phyloP scores from a whole-genome alignment of 2,113 vertebrate genomes.

The Limnothrissa miodon region DNA sequence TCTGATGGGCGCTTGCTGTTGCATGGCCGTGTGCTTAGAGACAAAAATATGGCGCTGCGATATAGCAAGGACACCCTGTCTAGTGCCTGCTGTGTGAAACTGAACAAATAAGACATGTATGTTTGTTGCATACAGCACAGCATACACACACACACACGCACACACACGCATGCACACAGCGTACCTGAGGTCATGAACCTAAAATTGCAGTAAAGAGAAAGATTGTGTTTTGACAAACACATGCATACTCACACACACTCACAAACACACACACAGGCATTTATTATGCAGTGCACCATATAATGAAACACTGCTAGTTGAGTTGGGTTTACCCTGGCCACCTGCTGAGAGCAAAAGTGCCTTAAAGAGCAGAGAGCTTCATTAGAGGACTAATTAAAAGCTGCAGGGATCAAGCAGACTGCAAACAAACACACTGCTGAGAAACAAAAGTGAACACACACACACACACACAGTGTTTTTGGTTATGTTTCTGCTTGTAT shows the following conservation, averaged over 20 bases:
- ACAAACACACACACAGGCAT: constrained; percentile 11
- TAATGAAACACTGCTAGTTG: neutral
- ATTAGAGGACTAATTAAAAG: constrained; percentile 13
- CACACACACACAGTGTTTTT: too few species aligned
- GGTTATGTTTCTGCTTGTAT: neutral
- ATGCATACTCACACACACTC: constrained; percentile 15
- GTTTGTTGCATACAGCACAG: constrained; percentile 15
- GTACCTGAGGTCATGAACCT: neutral
- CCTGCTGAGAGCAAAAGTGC: neutral
- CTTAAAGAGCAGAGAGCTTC: constrained; percentile 8
- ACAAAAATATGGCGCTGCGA: neutral
- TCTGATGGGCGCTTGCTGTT: too few species aligned
- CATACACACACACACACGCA: neutral
- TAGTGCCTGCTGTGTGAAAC: neutral
- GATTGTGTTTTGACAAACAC: neutral
- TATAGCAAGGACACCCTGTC: neutral
- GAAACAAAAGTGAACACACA: neutral
- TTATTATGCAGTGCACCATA: too few species aligned
- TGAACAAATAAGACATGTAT: neutral
- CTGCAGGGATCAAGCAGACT: neutral
- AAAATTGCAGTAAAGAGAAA: neutral
- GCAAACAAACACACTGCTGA: neutral
- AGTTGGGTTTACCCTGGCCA: neutral
- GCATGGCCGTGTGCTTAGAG: neutral
- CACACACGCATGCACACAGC: neutral